Evolutionary conservation across 2,113 vertebrate species (phyloP).

Genomic region (Capricornis sumatraensis): DNA sequence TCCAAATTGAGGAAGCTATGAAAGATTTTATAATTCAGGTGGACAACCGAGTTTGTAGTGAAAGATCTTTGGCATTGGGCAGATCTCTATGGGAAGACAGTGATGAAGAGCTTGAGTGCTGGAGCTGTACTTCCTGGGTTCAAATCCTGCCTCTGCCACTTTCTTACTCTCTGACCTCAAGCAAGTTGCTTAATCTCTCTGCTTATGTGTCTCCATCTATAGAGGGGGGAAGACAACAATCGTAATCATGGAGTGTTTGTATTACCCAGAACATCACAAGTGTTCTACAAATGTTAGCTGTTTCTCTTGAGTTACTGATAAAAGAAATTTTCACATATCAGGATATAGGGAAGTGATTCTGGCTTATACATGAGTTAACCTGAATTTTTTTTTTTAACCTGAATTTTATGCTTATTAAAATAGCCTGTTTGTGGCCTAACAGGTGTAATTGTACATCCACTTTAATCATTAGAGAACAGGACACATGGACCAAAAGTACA

Average conservation of each 20-base stretch:
- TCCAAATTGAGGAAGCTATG: neutral
- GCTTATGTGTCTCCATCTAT: neutral
- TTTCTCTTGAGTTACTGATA: neutral
- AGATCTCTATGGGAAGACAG: neutral
- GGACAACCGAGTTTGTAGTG: neutral
- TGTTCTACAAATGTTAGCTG: neutral
- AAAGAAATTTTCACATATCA: neutral
- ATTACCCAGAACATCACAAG: neutral
- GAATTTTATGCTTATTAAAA: neutral
- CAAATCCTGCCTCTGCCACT: neutral
- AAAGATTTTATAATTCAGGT: neutral
- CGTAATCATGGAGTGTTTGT: neutral
- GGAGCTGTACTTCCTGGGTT: neutral
- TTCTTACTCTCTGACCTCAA: neutral
- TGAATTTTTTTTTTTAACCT: neutral
- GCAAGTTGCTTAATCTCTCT: neutral
- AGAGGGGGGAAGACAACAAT: neutral
- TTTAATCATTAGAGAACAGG: neutral
- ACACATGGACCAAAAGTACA: neutral
- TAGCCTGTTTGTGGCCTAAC: neutral
- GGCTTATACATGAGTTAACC: neutral
- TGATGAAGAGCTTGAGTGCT: neutral
- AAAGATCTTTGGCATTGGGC: neutral
- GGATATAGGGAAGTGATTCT: neutral
- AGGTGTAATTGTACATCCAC: neutral